Conservation (phyloP, 2,888 invertebrate genomes). For the Empis stercorea region DNA sequence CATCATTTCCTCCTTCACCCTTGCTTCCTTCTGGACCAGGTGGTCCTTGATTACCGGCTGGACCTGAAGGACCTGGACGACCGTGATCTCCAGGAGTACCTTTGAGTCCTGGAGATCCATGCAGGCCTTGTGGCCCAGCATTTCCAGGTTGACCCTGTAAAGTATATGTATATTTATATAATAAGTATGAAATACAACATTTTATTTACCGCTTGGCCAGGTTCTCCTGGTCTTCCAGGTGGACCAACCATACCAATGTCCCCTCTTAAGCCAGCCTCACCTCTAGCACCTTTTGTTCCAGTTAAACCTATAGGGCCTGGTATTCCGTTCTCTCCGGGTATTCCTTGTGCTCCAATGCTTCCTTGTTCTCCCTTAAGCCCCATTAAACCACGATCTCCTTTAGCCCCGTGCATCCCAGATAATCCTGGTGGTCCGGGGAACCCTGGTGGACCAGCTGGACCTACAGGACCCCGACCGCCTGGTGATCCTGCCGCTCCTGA, state of each 20-base stretch:
- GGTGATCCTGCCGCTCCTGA: slow-evolving; percentile 58
- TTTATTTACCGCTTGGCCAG: slow-evolving; percentile 51
- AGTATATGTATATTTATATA: background rate
- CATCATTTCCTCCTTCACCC: slow-evolving; percentile 58
- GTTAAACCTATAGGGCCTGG: slow-evolving; percentile 43
- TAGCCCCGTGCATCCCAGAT: slow-evolving; percentile 54
- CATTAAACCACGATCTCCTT: slow-evolving; percentile 58
- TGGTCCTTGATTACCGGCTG: slow-evolving; percentile 55
- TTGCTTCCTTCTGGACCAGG: slow-evolving; percentile 62
- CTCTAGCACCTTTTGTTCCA: slow-evolving; percentile 62
- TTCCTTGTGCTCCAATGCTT: slow-evolving; percentile 44
- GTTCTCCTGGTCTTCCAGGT: slow-evolving; percentile 63
- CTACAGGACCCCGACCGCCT: slow-evolving; percentile 62
- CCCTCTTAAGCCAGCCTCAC: slow-evolving; percentile 64
- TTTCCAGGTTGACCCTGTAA: slow-evolving; percentile 59
- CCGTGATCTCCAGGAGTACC: slow-evolving; percentile 59
- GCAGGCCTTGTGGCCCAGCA: slow-evolving; percentile 51
- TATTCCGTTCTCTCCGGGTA: slow-evolving; percentile 42
- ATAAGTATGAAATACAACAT: background rate
- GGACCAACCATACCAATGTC: slow-evolving; percentile 62
- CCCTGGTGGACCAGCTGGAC: slow-evolving; percentile 56
- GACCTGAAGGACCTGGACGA: slow-evolving; percentile 51
- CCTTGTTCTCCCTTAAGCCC: slow-evolving; percentile 67
- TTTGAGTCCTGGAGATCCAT: slow-evolving; percentile 56
- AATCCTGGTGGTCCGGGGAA: slow-evolving; percentile 55